Evolutionary conservation across 2,113 vertebrate species (phyloP).

Genomic region (Tachycineta bicolor): DNA sequence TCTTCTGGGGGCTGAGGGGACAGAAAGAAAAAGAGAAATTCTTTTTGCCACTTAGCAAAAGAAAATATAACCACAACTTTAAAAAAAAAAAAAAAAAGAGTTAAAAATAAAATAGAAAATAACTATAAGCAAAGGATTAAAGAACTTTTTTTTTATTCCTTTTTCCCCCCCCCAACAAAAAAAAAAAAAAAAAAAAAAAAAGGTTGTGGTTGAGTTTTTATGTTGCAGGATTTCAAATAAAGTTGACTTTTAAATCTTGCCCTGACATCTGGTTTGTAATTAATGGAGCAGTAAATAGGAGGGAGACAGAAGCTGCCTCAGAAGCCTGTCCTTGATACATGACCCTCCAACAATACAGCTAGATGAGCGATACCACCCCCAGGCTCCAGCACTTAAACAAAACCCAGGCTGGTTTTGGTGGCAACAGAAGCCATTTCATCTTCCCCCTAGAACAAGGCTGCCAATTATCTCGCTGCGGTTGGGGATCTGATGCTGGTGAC

Average conservation of each 20-base stretch:
- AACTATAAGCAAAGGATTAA: constrained; percentile 50
- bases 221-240: constrained; percentile 41
- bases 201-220: constrained; percentile 3
- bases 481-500: constrained; percentile 5
- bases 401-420: constrained; percentile 26
- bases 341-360: not conserved
- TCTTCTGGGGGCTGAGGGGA: not conserved
- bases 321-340: constrained; percentile 24
- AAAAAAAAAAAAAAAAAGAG: constrained; percentile 31
- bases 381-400: constrained; percentile 14
- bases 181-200: constrained; percentile 45
- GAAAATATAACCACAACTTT: constrained; percentile 35
- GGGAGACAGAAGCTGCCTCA: constrained; percentile 17
- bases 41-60: constrained; percentile 3
- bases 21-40: constrained; percentile 1
- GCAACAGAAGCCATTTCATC: not conserved
- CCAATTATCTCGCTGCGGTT: not conserved
- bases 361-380: not conserved
- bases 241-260: constrained; percentile 56
- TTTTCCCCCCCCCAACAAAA: constrained; percentile 42
- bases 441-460: constrained; percentile 19
- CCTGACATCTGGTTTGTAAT: constrained; percentile 38
- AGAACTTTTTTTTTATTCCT: constrained; percentile 52
- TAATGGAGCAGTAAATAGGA: constrained; percentile 38
- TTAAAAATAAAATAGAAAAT: constrained; percentile 55